Percentiles rank a stretch among this genome's conserved stretches.
Conservation (phyloP, 2,888 invertebrate species). For the Tenodera sinensis region DNA sequence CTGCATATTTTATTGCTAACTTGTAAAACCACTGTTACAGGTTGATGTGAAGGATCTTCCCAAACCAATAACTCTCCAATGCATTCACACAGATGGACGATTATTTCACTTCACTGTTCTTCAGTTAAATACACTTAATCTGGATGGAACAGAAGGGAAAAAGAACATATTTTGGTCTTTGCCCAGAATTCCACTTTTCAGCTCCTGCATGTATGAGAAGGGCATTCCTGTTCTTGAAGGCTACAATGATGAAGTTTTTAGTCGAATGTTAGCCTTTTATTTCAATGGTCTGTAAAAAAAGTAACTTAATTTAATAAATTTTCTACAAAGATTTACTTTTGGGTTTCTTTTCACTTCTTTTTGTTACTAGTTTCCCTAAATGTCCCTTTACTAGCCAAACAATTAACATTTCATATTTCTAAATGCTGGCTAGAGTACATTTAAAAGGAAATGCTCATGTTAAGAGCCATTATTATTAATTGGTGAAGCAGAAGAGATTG, state of each 20-base stretch:
- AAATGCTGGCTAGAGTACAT: too few species aligned
- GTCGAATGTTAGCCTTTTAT: constrained; percentile 75
- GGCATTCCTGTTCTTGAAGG: constrained; percentile 65
- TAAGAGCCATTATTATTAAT: too few species aligned
- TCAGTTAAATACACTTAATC: constrained; percentile 77
- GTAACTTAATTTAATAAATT: neutral
- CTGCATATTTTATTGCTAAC: neutral
- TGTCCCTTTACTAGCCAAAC: too few species aligned
- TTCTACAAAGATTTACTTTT: neutral
- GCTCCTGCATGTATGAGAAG: constrained; percentile 58
- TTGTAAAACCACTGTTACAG: neutral
- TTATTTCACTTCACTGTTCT: constrained; percentile 76
- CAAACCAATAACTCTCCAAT: constrained; percentile 77
- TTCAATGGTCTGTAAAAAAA: constrained; percentile 16
- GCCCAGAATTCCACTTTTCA: constrained; percentile 61
- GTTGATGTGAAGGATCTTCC: constrained; percentile 59
- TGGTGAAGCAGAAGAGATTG: too few species aligned
- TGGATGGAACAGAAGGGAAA: constrained; percentile 53
- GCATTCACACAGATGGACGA: constrained; percentile 75
- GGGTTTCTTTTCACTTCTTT: neutral
- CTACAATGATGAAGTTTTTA: constrained; percentile 76
- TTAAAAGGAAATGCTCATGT: too few species aligned
- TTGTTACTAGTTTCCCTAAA: too few species aligned
- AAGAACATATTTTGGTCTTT: constrained; percentile 78
- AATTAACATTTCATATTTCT: too few species aligned